Percentiles rank a stretch among this genome's conserved stretches.
Evolutionary conservation across 2,113 vertebrate species (phyloP).

Genomic region (Pomatorhinus ruficollis): DNA sequence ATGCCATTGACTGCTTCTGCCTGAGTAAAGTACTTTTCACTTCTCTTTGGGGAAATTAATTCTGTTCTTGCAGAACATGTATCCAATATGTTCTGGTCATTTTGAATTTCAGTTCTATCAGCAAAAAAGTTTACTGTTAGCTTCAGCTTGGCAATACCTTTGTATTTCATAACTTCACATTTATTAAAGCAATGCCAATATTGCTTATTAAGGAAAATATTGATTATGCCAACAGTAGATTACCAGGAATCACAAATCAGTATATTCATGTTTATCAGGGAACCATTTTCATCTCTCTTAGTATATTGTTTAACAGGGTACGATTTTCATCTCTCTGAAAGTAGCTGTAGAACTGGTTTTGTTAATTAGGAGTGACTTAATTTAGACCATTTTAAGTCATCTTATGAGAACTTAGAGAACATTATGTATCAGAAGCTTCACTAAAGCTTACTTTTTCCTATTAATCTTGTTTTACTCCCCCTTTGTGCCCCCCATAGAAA

Average conservation of each 20-base stretch:
- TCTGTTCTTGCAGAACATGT: neutral
- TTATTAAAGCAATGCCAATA: neutral
- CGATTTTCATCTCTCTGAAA: neutral
- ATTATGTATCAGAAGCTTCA: neutral
- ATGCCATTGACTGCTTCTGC: neutral
- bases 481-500: rapidly evolving
- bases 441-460: neutral
- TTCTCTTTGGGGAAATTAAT: neutral
- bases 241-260: neutral
- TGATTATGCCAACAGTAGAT: neutral
- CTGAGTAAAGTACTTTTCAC: neutral
- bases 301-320: neutral
- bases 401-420: neutral
- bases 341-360: neutral
- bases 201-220: neutral
- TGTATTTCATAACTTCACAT: neutral
- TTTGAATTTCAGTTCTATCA: neutral
- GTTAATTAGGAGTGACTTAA: neutral
- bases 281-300: neutral
- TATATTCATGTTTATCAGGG: neutral
- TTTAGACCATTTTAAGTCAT: neutral
- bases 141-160: neutral
- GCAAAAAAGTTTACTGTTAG: neutral
- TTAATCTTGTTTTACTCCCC: neutral
- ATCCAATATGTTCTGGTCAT: neutral